Evolutionary conservation across 2,888 invertebrate genomes (phyloP).

Genomic region (Hirtodrosophila histrioides): DNA sequence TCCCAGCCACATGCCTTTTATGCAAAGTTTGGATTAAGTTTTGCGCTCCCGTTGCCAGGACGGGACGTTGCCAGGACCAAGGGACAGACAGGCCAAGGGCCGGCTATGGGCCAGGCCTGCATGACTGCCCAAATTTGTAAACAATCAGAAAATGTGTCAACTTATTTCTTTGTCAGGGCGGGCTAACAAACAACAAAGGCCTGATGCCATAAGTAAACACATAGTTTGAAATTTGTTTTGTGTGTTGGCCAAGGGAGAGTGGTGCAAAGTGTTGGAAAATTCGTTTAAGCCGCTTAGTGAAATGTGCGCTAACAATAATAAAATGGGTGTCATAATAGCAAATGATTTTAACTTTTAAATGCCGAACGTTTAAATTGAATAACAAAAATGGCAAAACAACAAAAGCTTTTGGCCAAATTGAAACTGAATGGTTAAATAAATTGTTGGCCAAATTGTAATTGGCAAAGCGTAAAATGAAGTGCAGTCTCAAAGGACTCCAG

Average conservation of each 20-base stretch:
- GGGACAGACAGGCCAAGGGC: conserved; percentile 3
- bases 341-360: conserved; percentile 61
- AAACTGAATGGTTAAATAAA: conserved; percentile 22
- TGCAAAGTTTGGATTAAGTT: conserved; percentile 78
- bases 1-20: conserved; percentile 73
- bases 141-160: conserved; percentile 78
- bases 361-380: conserved; percentile 45
- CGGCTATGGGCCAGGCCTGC: conserved; percentile 24
- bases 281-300: conserved; percentile 73
- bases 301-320: conserved; percentile 68
- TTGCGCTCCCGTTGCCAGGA: conserved; percentile 35
- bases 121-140: conserved; percentile 74
- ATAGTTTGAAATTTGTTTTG: conserved; percentile 74
- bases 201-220: conserved; percentile 75
- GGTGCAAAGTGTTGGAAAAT: conserved; percentile 58
- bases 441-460: conserved; percentile 58
- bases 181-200: conserved; percentile 59
- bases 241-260: background rate
- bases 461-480: conserved; percentile 65
- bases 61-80: conserved; percentile 16
- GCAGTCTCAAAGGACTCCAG: conserved; percentile 50
- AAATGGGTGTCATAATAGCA: conserved; percentile 57
- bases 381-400: conserved; percentile 16
- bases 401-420: conserved; percentile 15
- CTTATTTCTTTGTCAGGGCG: conserved; percentile 60